Base-by-base conservation (phyloP, 2,797 vertebrate genomes). In the Lagocephalus sceleratus region DNA sequence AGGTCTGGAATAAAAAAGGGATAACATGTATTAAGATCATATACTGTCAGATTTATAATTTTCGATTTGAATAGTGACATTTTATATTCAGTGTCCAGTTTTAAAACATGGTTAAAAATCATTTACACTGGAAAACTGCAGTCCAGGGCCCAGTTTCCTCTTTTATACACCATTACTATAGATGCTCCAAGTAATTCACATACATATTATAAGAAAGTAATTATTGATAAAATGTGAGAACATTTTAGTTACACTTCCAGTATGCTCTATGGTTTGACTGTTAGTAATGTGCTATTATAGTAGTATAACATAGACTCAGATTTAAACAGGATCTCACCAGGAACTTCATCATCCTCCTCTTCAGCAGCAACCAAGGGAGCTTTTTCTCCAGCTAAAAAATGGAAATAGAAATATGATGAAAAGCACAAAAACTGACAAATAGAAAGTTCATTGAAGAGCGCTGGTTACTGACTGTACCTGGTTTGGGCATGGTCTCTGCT, bases 401-500 rank as follows among this genome's bases (percentile, higher is more conserved):
- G 38, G 12, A 20, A 21, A 65, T 0, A 25, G 10, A 21, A 38
- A 11, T 19, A 54, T 55, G 10, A 53, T 1, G 26, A 4, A 21
- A 2, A 35, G 2, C 21, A 51, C n/a, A 64, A 3, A 57, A 26
- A 51, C 10, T 7, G 8, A 29, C 10, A 20, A 3, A 46, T 5
- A 15, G 2, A 54, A 25, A 55, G 6, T 14, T 19, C 16, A 58
- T 3, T 26, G 1, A 1, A 51, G 10, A 39, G 14, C 22, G 21
- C 23, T 10, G 5, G 1, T 12, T 35, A 17, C 6, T 14, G 4
- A 8, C 29, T 29, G 84, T 87, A 98, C 95, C 76, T 71, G 95
- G 92, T 85, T 94, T 98, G 38, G 96, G 97, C 53, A 98, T 84
- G 42, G 90, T 93, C 87, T 98, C 97, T 40, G 97, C 96, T 87